Conservation (phyloP, 2,113 vertebrate species). For the Cranoglanis bouderius region DNA sequence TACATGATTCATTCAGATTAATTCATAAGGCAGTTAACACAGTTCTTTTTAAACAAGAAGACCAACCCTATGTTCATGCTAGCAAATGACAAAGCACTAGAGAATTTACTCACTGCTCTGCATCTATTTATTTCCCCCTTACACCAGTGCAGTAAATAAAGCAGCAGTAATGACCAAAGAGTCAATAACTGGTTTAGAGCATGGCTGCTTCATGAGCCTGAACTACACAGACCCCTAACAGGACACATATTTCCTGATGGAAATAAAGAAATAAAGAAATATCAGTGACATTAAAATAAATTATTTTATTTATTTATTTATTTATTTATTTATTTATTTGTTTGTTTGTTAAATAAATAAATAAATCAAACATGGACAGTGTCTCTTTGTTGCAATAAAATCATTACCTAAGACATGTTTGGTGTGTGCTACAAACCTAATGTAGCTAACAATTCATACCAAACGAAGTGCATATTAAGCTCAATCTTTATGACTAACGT, state of each 20-base stretch:
- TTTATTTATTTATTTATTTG: too few species aligned
- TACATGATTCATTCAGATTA: not conserved
- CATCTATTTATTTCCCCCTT: not conserved
- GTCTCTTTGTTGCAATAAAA: not conserved
- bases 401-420: not conserved
- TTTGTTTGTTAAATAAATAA: too few species aligned
- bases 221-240: not conserved
- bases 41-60: not conserved
- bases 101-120: not conserved
- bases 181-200: conserved; percentile 18
- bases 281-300: too few species aligned
- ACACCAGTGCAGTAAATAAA: conserved; percentile 31
- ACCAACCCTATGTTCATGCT: not conserved
- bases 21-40: not conserved
- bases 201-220: not conserved
- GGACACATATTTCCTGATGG: not conserved
- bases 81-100: not conserved
- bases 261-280: too few species aligned
- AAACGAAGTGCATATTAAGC: not conserved
- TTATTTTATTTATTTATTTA: too few species aligned
- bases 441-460: not conserved
- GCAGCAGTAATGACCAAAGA: conserved; percentile 21
- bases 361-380: not conserved
- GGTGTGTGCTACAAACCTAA: not conserved
- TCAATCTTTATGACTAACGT: not conserved